These are phyloP conservation scores for Drosophila grimshawi DNA, from an alignment of 1,140 invertebrate species.

Conservation along the genomic window DNA sequence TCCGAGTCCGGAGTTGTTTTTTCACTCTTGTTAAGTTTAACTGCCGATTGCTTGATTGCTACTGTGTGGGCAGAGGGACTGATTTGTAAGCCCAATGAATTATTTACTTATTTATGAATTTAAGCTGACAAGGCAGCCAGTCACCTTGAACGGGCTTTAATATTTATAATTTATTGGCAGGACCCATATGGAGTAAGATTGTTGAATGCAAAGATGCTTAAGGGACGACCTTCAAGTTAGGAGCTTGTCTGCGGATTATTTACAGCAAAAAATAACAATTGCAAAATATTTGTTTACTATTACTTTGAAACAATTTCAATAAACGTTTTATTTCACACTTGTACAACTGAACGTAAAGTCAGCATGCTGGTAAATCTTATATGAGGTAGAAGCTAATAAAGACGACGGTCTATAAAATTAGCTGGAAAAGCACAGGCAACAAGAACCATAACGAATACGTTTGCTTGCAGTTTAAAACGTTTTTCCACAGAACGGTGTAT, in stretches of 20 bases:
- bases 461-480: slow-evolving; percentile 19
- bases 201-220: slow-evolving; percentile 13
- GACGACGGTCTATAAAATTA: slow-evolving; percentile 27
- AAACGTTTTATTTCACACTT: too few relatives aligned
- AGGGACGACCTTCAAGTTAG: background rate
- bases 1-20: slow-evolving; percentile 50
- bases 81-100: slow-evolving; percentile 62
- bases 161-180: slow-evolving; percentile 43
- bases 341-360: too few relatives aligned
- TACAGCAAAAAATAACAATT: background rate
- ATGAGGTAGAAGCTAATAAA: slow-evolving; percentile 4
- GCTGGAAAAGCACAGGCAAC: slow-evolving; percentile 22
- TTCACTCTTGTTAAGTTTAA: background rate
- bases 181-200: slow-evolving; percentile 50
- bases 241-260: background rate
- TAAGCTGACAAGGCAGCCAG: slow-evolving; percentile 52
- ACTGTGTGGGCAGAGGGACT: slow-evolving; percentile 56
- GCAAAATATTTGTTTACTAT: too few relatives aligned
- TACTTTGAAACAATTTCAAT: too few relatives aligned
- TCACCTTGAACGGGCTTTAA: slow-evolving; percentile 63
- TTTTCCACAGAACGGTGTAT: slow-evolving; percentile 35
- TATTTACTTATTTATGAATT: slow-evolving; percentile 52
- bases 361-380: slow-evolving; percentile 1
- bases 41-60: slow-evolving; percentile 6
- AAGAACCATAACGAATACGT: slow-evolving; percentile 18